phyloP scores from a whole-genome alignment of 1,140 invertebrate species.

The Drosophila rhopaloa region DNA sequence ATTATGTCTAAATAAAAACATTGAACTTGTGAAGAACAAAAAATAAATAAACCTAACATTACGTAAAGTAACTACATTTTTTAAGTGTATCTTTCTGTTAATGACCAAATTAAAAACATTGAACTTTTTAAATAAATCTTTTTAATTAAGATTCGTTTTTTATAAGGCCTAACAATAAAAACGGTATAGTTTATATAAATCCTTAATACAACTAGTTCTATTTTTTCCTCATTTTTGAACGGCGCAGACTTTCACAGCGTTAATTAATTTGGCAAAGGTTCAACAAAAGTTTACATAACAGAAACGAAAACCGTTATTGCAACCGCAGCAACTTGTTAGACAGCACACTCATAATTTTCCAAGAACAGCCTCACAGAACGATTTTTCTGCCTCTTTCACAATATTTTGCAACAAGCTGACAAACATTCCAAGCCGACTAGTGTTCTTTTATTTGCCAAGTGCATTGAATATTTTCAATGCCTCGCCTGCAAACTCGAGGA shows the following conservation, averaged over 20 bases:
- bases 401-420: conserved; percentile 65
- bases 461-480: conserved; percentile 54
- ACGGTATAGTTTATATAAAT: too few relatives aligned
- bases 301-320: conserved; percentile 60
- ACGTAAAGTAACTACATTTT: too few relatives aligned
- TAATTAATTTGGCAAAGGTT: conserved; percentile 74
- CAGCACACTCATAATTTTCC: conserved; percentile 70
- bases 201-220: background rate
- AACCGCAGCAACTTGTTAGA: conserved; percentile 64
- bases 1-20: too few relatives aligned
- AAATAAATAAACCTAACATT: too few relatives aligned
- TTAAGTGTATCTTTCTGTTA: too few relatives aligned
- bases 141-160: too few relatives aligned
- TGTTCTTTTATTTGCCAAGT: conserved; percentile 65
- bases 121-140: too few relatives aligned
- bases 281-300: conserved; percentile 70
- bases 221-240: conserved; percentile 10
- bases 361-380: conserved; percentile 25
- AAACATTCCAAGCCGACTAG: conserved; percentile 35
- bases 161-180: too few relatives aligned
- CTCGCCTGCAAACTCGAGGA: conserved; percentile 12
- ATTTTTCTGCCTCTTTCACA: conserved; percentile 7
- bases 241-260: conserved; percentile 19
- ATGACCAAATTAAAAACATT: too few relatives aligned
- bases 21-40: too few relatives aligned